Evolutionary conservation across 2,113 vertebrate genomes (phyloP).

Genomic region (Ia io): DNA sequence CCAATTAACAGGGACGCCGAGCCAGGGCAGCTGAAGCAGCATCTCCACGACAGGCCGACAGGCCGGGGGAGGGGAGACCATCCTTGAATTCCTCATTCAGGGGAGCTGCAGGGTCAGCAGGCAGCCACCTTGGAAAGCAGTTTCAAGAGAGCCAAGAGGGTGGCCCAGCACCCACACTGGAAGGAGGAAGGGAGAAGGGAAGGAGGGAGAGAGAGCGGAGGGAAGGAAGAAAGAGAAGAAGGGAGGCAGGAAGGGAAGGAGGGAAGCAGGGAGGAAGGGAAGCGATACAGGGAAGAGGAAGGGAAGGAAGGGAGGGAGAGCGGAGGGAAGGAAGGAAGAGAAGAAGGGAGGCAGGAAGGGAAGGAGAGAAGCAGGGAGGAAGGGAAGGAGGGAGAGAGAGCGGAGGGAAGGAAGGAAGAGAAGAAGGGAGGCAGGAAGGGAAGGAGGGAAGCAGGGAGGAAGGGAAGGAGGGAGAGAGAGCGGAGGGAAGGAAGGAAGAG

Average conservation of each 20-base stretch:
- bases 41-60: no score
- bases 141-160: background rate
- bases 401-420: background rate
- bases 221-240: background rate
- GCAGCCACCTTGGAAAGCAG: background rate
- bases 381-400: no score
- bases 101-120: background rate
- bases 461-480: no score
- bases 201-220: background rate
- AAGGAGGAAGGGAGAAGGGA: background rate
- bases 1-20: background rate
- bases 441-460: background rate
- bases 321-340: background rate
- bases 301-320: background rate
- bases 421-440: background rate
- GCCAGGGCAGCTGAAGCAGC: background rate
- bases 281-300: background rate
- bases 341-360: background rate
- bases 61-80: background rate
- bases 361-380: background rate
- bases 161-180: background rate
- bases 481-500: background rate
- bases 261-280: background rate
- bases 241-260: background rate
- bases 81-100: background rate